Conservation (phyloP, 2,113 vertebrate species). For the Taxidea taxus region DNA sequence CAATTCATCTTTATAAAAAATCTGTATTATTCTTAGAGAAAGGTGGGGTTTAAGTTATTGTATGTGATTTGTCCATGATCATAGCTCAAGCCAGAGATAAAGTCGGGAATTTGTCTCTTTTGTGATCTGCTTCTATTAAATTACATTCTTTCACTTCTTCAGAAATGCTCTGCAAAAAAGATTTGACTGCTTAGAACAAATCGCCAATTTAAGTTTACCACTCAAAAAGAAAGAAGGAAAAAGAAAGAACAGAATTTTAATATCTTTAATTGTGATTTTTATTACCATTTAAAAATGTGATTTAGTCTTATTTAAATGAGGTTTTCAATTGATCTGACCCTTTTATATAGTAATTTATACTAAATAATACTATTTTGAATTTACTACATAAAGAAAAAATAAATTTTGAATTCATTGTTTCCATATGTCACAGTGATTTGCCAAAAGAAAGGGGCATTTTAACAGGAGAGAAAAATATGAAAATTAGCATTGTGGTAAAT, state of each 20-base stretch:
- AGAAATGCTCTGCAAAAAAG: not conserved
- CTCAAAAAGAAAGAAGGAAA: not conserved
- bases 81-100: not conserved
- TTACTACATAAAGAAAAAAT: not conserved
- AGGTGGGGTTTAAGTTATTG: not conserved
- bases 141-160: not conserved
- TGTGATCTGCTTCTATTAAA: constrained; percentile 15
- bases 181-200: not conserved
- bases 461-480: not conserved
- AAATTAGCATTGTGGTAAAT: not conserved
- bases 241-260: not conserved
- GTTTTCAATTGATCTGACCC: not conserved
- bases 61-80: not conserved
- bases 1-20: constrained; percentile 35
- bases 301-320: not conserved
- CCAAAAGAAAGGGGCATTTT: constrained; percentile 8
- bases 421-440: not conserved
- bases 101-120: constrained; percentile 14
- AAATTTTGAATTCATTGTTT: constrained; percentile 32
- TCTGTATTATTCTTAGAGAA: constrained; percentile 4
- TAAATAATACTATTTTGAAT: not conserved
- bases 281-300: constrained; percentile 32
- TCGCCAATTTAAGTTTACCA: not conserved
- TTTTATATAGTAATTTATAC: not conserved
- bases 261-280: not conserved